Evolutionary conservation across 2,888 invertebrate species (phyloP).

Genomic region (Galeopsomyia nigrocyanea): DNA sequence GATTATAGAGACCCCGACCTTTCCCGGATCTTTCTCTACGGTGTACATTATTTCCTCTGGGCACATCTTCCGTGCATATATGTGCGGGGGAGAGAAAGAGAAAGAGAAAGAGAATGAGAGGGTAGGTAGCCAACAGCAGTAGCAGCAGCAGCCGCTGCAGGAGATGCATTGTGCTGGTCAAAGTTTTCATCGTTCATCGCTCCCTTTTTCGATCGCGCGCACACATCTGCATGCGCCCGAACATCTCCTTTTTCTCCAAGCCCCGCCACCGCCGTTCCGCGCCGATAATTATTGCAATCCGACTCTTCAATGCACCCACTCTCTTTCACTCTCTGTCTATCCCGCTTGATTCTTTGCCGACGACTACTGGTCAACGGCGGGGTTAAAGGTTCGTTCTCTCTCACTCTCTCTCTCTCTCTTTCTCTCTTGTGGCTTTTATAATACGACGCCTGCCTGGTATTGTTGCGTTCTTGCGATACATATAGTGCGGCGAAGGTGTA

Average conservation of each 20-base stretch:
- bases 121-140: conserved; percentile 42
- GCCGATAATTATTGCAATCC: conserved; percentile 64
- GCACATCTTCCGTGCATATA: conserved; percentile 31
- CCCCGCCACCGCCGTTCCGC: conserved; percentile 43
- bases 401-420: too few relatives aligned
- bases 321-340: conserved; percentile 44
- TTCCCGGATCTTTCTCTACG: neutral
- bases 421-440: neutral
- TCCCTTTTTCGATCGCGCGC: conserved; percentile 48
- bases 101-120: conserved; percentile 40
- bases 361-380: conserved; percentile 16
- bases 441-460: too few relatives aligned
- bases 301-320: conserved; percentile 25
- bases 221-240: neutral
- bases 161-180: conserved; percentile 64
- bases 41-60: neutral
- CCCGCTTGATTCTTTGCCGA: conserved; percentile 30
- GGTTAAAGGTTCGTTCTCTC: conserved; percentile 13
- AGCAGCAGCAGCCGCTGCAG: conserved; percentile 35
- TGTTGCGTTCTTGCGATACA: too few relatives aligned
- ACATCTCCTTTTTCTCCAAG: conserved; percentile 41
- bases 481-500: too few relatives aligned
- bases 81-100: conserved; percentile 54
- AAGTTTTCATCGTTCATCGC: conserved; percentile 58
- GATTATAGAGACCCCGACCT: conserved; percentile 25